Base-by-base conservation (phyloP, 2,888 invertebrate genomes). In the Octodonta nipae region DNA sequence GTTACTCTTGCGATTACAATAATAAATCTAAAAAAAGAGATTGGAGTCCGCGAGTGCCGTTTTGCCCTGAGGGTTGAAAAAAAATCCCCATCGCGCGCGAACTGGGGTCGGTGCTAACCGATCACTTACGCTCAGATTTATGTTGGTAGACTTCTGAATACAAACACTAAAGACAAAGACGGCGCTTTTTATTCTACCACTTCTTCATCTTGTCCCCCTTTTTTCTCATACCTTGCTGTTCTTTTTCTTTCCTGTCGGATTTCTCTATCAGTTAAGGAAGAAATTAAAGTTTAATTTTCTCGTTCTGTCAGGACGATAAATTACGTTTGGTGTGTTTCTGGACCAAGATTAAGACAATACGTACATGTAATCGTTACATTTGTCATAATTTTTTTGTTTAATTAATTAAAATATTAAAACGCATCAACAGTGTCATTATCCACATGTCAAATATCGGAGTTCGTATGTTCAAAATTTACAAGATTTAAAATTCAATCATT, bases 61-160 rank as follows among this genome's bases (percentile, higher is more conserved):
- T n/a, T n/a, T n/a, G 50, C 51, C 51, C 15, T 20, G 30, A 25
- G 46, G 58, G 58, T 53, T 50, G 51, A 52, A 60, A 60, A 60
- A n/a, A n/a, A 59, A 58, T 59, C 58, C 60, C 60, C 43, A n/a
- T n/a, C n/a, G n/a, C n/a, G n/a, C n/a, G n/a, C n/a, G n/a, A 52
- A 51, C 57, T 55, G 57, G 60, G 58, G 60, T 57, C 54, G 51
- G 57, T 50, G 59, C 52, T 58, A 60, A 60, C 61, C 60, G 60
- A 60, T 61, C 61, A 57, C 59, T 61, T 61, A 60, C 60, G 55
- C 53, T 47, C 47, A 52, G 59, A 61, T 61, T 61, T 61, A 60
- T 61, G 61, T 56, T 47, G 54, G 49, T 52, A 53, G 56, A 56
- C 58, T 56, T 52, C 54, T 35, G 55, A 56, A 56, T 56, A 55